These are phyloP conservation scores for Cryptoblepharus egeriae DNA, from an alignment of 2,797 vertebrate species.

Conservation along the genomic window DNA sequence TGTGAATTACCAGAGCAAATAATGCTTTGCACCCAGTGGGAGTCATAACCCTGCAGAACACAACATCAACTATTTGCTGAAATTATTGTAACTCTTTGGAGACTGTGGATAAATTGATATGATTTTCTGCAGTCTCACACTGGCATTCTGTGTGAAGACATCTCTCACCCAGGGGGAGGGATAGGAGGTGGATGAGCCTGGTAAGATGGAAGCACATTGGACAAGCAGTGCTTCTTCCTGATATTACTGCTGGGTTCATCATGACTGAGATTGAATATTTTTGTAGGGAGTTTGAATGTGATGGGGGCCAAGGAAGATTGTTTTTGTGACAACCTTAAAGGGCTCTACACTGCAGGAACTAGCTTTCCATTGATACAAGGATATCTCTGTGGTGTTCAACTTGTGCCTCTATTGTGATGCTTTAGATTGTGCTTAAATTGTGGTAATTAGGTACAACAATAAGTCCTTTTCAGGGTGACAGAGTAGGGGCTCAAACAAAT, in stretches of 20 bases:
- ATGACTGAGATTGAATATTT: not conserved
- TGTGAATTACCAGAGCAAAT: conserved; percentile 63
- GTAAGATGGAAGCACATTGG: not conserved
- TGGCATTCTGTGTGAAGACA: not conserved
- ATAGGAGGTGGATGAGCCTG: not conserved
- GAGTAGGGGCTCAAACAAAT: not conserved
- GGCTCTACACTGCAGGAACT: too few species aligned
- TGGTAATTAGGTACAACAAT: too few species aligned
- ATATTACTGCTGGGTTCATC: not conserved
- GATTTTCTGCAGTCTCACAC: not conserved
- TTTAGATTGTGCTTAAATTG: too few species aligned
- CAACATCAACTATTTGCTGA: conserved; percentile 57
- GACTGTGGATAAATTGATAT: conserved; percentile 30
- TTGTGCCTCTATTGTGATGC: too few species aligned
- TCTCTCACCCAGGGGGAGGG: not conserved
- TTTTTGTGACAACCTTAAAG: not conserved
- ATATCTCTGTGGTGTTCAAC: too few species aligned
- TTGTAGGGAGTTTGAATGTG: not conserved
- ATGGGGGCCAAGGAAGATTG: not conserved
- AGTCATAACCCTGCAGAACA: conserved; percentile 48
- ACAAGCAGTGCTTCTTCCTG: not conserved
- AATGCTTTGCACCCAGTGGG: conserved; percentile 61
- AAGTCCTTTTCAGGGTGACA: not conserved
- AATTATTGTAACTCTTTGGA: conserved; percentile 52
- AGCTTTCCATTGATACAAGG: too few species aligned